Base-by-base conservation (phyloP, 23 tunicate species). In the Diplosoma virens region DNA sequence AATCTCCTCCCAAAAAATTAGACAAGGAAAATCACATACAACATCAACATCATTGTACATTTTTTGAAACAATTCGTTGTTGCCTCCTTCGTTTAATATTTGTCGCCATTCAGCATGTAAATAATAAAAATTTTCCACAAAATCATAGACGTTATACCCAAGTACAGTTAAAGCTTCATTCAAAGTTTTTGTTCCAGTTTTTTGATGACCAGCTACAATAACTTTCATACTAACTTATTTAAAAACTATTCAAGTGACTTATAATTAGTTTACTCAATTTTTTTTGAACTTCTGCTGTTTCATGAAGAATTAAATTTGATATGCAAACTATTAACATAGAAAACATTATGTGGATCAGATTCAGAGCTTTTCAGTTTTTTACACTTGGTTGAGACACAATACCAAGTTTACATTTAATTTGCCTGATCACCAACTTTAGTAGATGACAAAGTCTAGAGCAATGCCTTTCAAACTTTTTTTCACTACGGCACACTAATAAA, bases 111-210 rank as follows among this genome's bases (percentile, higher is more conserved):
- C 75, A 11, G 35, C 37, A 11, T 21, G 9, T 35, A 68, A 37
- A 21, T 33, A 68, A 21, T 16, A 68, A 35, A 3, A 68, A 27
- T 68, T 68, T 35, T 68, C 75, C 22, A 68, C 27, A 37, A 68
- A 68, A 27, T 68, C 75, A 37, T 68, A 68, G 24, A 68, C 75
- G 17, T 68, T 68, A 37, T 68, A 68, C 2, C 53, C 75, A 34
- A 68, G 52, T 7, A 68, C 5, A 5, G 21, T 68, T 30, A 68
- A 68, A 23, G 75, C 75, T 6, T 35, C 22, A 22, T 34, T 68
- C 9, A 68, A 22, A 3, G 75, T 33, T 22, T 68, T 68, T 33
- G 75, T 68, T 34, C 75, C 75, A 68, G 75, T 68, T 68, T 68
- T 68, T 68, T 68, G 75, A 37, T 68, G 75, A 24, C 75, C 75